These are phyloP conservation scores for Cremastinae sp. DNA, from an alignment of 2,888 invertebrate species.

Conservation along the genomic window DNA sequence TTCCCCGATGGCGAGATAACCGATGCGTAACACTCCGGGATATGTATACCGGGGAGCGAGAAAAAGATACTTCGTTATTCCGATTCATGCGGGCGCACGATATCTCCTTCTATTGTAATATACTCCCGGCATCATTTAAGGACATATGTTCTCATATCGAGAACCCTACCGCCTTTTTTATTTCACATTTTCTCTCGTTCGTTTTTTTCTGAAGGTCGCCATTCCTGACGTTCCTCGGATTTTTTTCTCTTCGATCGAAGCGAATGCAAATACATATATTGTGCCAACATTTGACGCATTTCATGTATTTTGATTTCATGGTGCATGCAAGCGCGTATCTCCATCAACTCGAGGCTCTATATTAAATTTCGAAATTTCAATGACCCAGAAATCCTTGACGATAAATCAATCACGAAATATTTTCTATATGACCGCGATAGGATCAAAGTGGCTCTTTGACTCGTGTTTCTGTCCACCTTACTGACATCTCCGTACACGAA, in stretches of 20 bases:
- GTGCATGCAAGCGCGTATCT: too few relatives aligned
- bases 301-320: too few relatives aligned
- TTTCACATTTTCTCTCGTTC: neutral
- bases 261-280: too few relatives aligned
- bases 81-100: slow-evolving; percentile 17
- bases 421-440: neutral
- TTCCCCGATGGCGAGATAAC: slow-evolving; percentile 37
- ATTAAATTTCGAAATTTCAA: too few relatives aligned
- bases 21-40: slow-evolving; percentile 16
- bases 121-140: neutral
- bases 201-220: neutral
- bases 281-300: too few relatives aligned
- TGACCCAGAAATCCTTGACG: too few relatives aligned
- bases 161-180: neutral
- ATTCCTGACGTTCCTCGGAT: too few relatives aligned
- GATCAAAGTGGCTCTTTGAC: neutral
- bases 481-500: too few relatives aligned
- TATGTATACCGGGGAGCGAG: neutral
- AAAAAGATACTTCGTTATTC: slow-evolving; percentile 14
- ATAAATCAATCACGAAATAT: neutral
- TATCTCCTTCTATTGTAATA: neutral
- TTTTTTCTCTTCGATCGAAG: too few relatives aligned
- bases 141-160: slow-evolving; percentile 2
- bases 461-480: too few relatives aligned
- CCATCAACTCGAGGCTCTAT: too few relatives aligned